Base-by-base conservation (phyloP, 1,140 invertebrate species). In the Theocolax elegans region DNA sequence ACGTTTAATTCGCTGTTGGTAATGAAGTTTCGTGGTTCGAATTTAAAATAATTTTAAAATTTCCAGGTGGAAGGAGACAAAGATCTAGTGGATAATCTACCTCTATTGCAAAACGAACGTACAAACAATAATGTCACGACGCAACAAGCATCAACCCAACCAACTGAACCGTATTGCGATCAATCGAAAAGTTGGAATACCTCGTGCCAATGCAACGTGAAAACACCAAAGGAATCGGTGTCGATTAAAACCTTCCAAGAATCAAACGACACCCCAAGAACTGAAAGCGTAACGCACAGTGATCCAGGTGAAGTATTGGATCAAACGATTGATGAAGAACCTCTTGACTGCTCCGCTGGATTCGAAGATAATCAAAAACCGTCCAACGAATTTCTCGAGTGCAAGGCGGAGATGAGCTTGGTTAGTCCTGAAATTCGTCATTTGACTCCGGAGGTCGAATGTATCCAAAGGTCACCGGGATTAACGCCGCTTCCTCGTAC, bases 271-370 rank as follows among this genome's bases (percentile, higher is more conserved):
- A 9, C 48, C 7, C 40, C 54, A n/a, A 27, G 35, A 27, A 19
- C 21, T 4, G 67, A 63, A 38, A 38, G 23, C 6, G 10, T 44
- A 15, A 27, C 21, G 8, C 49, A 49, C 53, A 35, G 9, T 21
- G 49, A 51, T 17, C 8, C 35, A 23, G 23, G 49, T 44, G 40
- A 58, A n/a, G 23, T 54, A 12, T 17, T 46, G 7, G 53, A 40
- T 17, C 17, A 35, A 13, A 15, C 12, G 1, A 51, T 46, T 2
- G 60, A 51, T 19, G 68, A 71, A 9, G 49, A 71, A 27, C 69
- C 69, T 3, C 62, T 71, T 35, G 69, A 71, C 13, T 70, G 67
- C 23, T 70, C 67, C 0, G 67, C 60, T 8, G 42, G 67, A 13
- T 6, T 44, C 23, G 67, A 69, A 0, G 67, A 69, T 13, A 21